Conservation (phyloP, 2,113 vertebrate species). For the Spilogale gracilis region DNA sequence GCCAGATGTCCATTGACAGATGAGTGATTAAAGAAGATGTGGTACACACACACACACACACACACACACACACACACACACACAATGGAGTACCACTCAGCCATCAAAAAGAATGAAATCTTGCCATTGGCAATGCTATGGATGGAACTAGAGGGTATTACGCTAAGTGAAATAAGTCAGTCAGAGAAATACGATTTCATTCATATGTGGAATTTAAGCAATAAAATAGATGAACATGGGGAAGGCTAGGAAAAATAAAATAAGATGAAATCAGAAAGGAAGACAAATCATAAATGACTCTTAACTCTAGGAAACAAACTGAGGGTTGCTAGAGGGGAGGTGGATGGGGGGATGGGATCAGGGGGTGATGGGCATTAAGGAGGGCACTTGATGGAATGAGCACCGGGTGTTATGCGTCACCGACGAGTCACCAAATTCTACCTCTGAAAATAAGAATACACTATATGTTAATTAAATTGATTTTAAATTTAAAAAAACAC, state of each 20-base stretch:
- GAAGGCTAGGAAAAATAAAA: not conserved
- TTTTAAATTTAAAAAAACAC: not conserved
- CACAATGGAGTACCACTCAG: not conserved
- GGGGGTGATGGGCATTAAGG: not conserved
- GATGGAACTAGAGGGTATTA: not conserved
- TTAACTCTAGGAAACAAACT: not conserved
- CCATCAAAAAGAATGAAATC: not conserved
- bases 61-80: not conserved
- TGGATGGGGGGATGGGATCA: not conserved
- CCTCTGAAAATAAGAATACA: not conserved
- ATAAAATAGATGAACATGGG: not conserved
- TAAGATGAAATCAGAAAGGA: not conserved
- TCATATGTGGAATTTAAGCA: not conserved
- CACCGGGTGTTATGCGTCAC: not conserved
- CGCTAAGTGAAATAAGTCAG: not conserved
- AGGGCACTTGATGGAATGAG: not conserved
- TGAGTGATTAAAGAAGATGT: not conserved
- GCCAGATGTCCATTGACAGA: not conserved
- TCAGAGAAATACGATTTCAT: not conserved
- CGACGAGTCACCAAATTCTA: not conserved
- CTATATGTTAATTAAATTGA: not conserved
- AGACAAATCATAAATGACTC: not conserved
- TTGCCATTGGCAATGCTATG: not conserved
- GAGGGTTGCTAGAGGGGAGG: not conserved
- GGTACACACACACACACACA: not conserved